Conservation (phyloP, 2,113 vertebrate genomes). For the Hypomesus transpacificus region DNA sequence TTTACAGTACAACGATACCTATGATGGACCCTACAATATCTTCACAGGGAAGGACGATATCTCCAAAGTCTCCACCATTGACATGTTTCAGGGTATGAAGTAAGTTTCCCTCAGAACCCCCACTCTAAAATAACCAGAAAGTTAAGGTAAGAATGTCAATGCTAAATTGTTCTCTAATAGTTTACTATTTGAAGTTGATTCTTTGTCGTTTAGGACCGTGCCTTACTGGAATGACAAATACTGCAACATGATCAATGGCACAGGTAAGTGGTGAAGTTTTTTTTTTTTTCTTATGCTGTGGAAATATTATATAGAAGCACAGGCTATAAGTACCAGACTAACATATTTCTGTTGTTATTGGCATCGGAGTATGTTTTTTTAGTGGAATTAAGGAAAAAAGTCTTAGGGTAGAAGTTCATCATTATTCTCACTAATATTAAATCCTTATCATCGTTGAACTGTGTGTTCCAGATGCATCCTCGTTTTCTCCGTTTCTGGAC, state of each 20-base stretch:
- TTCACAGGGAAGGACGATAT: slow-evolving; percentile 81
- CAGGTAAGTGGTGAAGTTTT: slow-evolving; percentile 69
- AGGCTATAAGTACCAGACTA: too few relatives aligned
- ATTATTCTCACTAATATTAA: too few relatives aligned
- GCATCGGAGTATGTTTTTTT: too few relatives aligned
- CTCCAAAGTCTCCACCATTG: slow-evolving; percentile 77
- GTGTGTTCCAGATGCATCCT: slow-evolving; percentile 79
- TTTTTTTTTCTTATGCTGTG: not conserved
- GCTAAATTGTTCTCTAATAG: too few relatives aligned
- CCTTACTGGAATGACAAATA: slow-evolving; percentile 75
- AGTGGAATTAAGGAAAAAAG: too few relatives aligned
- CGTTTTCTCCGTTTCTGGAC: slow-evolving; percentile 85
- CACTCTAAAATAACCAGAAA: not conserved
- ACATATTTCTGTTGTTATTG: too few relatives aligned
- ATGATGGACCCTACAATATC: slow-evolving; percentile 80
- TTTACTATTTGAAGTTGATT: not conserved
- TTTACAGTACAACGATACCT: slow-evolving; percentile 85
- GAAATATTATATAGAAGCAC: too few relatives aligned
- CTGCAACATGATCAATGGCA: slow-evolving; percentile 92
- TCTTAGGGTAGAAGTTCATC: too few relatives aligned
- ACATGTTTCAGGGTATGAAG: slow-evolving; percentile 77
- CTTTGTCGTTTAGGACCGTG: slow-evolving; percentile 71
- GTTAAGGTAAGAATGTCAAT: too few relatives aligned
- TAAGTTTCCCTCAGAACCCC: slow-evolving; percentile 56
- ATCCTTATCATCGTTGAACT: not conserved